Percentiles rank a stretch among this genome's conserved stretches.
Evolutionary conservation across 2,113 vertebrate genomes (phyloP).

Genomic region (Ancistrus triradiatus): DNA sequence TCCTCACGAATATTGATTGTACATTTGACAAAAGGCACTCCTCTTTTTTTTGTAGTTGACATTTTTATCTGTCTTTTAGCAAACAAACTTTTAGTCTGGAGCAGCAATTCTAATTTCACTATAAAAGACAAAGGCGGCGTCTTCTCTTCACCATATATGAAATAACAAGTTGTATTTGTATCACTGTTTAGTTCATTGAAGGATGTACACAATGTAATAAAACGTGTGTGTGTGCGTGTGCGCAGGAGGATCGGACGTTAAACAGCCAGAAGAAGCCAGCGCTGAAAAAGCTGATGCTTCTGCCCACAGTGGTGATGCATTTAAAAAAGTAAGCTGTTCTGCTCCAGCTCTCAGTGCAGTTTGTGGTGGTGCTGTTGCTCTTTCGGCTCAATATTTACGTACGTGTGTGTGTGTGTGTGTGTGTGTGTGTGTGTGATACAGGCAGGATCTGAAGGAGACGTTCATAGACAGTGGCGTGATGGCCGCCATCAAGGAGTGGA

Average conservation of each 20-base stretch:
- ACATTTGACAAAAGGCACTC: no score
- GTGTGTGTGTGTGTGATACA: constrained; percentile 56
- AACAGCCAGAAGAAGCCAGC: constrained; percentile 97
- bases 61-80: no score
- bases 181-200: no score
- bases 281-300: constrained; percentile 90
- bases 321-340: constrained; percentile 86
- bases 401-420: constrained; percentile 36
- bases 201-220: no score
- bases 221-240: neutral
- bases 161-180: no score
- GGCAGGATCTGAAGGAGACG: constrained; percentile 96
- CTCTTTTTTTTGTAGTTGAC: no score
- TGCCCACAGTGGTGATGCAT: constrained; percentile 96
- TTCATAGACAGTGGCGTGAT: constrained; percentile 99
- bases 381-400: neutral
- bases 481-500: constrained; percentile 98
- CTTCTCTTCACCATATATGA: no score
- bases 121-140: no score
- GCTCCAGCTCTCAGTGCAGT: neutral
- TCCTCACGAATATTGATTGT: no score
- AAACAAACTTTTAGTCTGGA: no score
- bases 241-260: constrained; percentile 89
- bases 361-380: constrained; percentile 33
- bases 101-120: no score